phyloP scores from a whole-genome alignment of 2,113 vertebrate genomes.

The Seriola quinqueradiata region DNA sequence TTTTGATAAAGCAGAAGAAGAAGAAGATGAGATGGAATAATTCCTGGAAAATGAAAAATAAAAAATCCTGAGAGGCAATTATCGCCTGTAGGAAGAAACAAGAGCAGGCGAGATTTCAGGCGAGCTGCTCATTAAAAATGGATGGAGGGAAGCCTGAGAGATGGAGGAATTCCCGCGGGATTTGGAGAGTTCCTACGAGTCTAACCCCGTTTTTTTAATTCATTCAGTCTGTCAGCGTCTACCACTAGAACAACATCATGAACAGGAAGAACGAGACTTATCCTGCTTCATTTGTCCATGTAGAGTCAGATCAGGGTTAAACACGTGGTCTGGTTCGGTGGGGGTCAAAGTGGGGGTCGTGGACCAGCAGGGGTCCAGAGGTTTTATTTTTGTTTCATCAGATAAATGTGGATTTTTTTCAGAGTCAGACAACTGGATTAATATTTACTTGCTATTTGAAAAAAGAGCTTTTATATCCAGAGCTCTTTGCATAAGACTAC shows the following conservation, averaged over 20 bases:
- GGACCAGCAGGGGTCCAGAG: background rate
- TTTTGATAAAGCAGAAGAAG: background rate
- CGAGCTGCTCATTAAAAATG: slow-evolving; percentile 66
- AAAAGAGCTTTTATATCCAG: no score
- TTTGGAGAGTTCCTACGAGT: background rate
- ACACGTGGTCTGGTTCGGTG: background rate
- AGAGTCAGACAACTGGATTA: no score
- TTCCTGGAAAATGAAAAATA: slow-evolving; percentile 25
- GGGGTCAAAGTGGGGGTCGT: background rate
- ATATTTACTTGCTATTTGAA: no score
- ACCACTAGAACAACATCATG: background rate
- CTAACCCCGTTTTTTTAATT: slow-evolving; percentile 5
- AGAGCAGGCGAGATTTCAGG: slow-evolving; percentile 32
- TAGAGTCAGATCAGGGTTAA: background rate
- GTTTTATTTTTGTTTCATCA: background rate
- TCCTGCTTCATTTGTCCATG: background rate
- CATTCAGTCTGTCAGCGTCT: background rate
- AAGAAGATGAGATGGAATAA: background rate
- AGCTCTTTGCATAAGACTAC: background rate
- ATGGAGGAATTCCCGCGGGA: slow-evolving; percentile 54
- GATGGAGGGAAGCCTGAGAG: slow-evolving; percentile 53
- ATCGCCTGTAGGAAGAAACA: slow-evolving; percentile 33
- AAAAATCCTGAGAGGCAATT: slow-evolving; percentile 17
- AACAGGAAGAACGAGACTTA: no score
- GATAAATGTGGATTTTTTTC: no score